Percentiles rank a stretch among this genome's conserved stretches.
Conservation (phyloP, 2,888 invertebrate species). For the Aquatica leii region DNA sequence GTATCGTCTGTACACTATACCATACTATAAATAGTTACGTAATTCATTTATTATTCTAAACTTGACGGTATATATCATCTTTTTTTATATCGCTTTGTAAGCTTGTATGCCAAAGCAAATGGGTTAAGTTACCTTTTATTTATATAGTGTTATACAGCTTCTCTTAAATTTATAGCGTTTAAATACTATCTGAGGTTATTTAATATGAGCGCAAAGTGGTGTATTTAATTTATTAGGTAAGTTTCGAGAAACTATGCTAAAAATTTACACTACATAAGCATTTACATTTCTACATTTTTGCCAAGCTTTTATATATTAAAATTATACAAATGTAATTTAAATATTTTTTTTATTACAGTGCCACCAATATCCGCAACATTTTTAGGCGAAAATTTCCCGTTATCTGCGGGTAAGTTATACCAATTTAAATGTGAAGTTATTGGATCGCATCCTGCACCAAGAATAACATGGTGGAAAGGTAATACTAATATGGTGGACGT, state of each 20-base stretch:
- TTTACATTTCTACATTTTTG: no score
- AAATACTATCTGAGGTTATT: constrained; percentile 19
- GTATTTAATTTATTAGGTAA: constrained; percentile 25
- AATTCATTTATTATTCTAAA: no score
- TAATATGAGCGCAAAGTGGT: constrained; percentile 15
- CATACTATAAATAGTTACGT: no score
- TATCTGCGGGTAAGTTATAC: constrained; percentile 76
- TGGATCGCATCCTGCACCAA: constrained; percentile 76
- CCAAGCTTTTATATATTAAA: not conserved
- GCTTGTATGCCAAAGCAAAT: no score
- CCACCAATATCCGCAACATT: constrained; percentile 75
- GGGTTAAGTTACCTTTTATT: constrained; percentile 17
- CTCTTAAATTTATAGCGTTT: constrained; percentile 19
- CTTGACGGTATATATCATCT: no score
- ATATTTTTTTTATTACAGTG: constrained; percentile 68
- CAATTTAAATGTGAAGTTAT: constrained; percentile 76
- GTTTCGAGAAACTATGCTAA: constrained; percentile 25
- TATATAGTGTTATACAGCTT: constrained; percentile 13
- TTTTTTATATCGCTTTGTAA: no score
- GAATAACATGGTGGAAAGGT: constrained; percentile 80
- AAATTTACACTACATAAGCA: constrained; percentile 1
- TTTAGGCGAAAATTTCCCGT: constrained; percentile 72
- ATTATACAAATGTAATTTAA: not conserved
- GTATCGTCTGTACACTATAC: no score
- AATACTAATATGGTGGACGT: constrained; percentile 72